Percentiles rank a stretch among this genome's conserved stretches.
Conservation (phyloP, 2,797 vertebrate genomes). For the Naso thynnoides region DNA sequence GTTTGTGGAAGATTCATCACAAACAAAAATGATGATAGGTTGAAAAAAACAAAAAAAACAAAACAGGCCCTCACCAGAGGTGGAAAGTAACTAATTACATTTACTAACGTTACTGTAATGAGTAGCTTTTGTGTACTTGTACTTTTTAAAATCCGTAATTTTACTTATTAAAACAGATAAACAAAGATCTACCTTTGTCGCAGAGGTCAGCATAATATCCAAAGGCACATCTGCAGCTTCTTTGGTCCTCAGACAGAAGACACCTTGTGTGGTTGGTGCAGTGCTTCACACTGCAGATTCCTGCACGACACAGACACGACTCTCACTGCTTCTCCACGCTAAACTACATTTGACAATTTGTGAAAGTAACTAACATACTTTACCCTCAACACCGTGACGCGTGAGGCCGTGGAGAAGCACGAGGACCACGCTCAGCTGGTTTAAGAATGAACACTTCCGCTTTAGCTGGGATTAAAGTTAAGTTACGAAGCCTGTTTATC, state of each 20-base stretch:
- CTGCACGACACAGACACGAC: constrained; percentile 22
- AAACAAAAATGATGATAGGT: too few relatives aligned
- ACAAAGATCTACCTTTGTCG: constrained; percentile 70
- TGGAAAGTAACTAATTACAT: too few relatives aligned
- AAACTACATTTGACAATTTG: fast-evolving
- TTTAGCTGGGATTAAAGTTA: neutral
- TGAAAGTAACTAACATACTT: neutral
- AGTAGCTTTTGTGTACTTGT: too few relatives aligned
- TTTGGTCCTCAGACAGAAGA: constrained; percentile 58
- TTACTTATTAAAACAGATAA: too few relatives aligned
- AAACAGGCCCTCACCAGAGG: too few relatives aligned
- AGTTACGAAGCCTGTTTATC: neutral
- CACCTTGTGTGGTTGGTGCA: constrained; percentile 72
- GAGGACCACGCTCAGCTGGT: constrained; percentile 56
- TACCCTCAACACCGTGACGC: constrained; percentile 56
- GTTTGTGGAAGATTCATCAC: too few relatives aligned
- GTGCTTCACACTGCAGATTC: constrained; percentile 70
- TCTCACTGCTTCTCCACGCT: fast-evolving
- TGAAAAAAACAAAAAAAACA: too few relatives aligned
- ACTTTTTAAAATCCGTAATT: too few relatives aligned
- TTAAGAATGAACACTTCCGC: neutral
- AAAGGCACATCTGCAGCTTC: constrained; percentile 73
- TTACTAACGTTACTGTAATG: too few relatives aligned
- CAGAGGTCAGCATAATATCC: constrained; percentile 80
- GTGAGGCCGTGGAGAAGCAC: constrained; percentile 44